A percentile compares a stretch with the other conserved stretches of the same genome.
phyloP scores from a whole-genome alignment of 2,888 invertebrate genomes.

The Morinoia aosen region DNA sequence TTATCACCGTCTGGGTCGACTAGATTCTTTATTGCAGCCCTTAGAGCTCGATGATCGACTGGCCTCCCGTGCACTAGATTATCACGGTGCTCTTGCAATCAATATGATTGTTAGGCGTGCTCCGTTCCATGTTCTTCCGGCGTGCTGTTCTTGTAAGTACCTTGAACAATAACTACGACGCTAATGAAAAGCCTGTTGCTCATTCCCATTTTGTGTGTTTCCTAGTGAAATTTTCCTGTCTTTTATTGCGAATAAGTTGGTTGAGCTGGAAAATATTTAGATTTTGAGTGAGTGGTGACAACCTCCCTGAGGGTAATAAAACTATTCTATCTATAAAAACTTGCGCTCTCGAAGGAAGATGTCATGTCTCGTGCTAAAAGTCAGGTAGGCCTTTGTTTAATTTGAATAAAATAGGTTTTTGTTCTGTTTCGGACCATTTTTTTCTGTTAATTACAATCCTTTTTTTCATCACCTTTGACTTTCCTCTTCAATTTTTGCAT shows the following conservation, averaged over 20 bases:
- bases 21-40: background rate
- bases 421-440: no score
- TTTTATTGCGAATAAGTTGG: background rate
- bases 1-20: background rate
- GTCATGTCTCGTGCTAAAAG: no score
- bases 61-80: background rate
- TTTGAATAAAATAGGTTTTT: no score
- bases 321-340: no score
- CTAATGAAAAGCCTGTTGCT: background rate
- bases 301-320: no score
- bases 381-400: no score
- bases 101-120: background rate
- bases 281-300: no score
- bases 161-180: background rate
- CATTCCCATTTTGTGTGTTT: background rate
- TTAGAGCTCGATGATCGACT: background rate
- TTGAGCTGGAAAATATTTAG: no score
- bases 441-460: no score
- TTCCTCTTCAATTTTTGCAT: no score
- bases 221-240: background rate
- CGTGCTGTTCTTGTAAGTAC: background rate
- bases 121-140: background rate
- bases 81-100: background rate
- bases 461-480: no score
- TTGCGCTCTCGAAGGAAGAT: no score